These are phyloP conservation scores for Pachyrhynchus sulphureomaculatus DNA, from an alignment of 1,140 invertebrate species.

Conservation along the genomic window DNA sequence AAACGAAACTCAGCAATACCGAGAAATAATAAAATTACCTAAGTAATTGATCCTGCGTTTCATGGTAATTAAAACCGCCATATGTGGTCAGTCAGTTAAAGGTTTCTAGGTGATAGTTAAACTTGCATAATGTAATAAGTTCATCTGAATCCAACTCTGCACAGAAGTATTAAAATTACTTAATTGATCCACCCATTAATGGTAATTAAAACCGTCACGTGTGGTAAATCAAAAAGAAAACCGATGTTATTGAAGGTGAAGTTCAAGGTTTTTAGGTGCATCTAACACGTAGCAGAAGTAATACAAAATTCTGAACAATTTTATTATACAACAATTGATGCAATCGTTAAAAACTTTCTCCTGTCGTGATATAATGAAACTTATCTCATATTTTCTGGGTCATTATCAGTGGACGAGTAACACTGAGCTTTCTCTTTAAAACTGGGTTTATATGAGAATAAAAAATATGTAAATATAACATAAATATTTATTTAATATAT, in stretches of 20 bases:
- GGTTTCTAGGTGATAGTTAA: too few relatives aligned
- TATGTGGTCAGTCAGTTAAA: too few relatives aligned
- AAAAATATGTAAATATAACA: too few relatives aligned
- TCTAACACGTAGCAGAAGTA: not conserved
- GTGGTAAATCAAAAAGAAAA: not conserved
- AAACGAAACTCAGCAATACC: too few relatives aligned
- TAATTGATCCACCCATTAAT: not conserved
- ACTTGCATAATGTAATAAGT: too few relatives aligned
- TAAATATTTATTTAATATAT: too few relatives aligned
- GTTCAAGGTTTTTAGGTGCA: conserved; percentile 5
- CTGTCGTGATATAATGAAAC: not conserved
- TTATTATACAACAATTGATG: not conserved
- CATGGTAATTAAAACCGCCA: too few relatives aligned
- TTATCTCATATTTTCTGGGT: conserved; percentile 12
- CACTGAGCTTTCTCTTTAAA: not conserved
- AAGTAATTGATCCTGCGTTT: too few relatives aligned
- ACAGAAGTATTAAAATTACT: too few relatives aligned
- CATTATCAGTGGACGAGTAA: not conserved
- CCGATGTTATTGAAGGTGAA: conserved; percentile 1
- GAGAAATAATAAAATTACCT: too few relatives aligned
- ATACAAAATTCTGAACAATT: not conserved
- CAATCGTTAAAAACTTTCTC: conserved; percentile 5
- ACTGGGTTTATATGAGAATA: not conserved
- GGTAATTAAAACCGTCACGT: not conserved
- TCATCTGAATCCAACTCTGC: too few relatives aligned